A percentile compares a stretch with the other conserved stretches of the same genome.
phyloP scores from a whole-genome alignment of 2,797 vertebrate species.

The Pantherophis alleghaniensis region DNA sequence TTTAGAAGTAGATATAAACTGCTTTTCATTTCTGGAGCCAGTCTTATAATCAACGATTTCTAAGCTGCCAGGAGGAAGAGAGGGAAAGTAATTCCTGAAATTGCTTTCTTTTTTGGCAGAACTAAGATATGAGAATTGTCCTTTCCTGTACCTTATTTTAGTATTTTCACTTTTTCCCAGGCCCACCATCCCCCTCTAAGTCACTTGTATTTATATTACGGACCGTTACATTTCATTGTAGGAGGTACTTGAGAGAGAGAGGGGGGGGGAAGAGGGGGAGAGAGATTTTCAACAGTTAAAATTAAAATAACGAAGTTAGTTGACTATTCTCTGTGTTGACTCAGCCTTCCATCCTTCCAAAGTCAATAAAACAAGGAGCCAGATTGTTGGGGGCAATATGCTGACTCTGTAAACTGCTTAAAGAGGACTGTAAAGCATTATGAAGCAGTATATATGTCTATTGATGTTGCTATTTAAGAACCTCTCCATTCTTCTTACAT shows the following conservation, averaged over 20 bases:
- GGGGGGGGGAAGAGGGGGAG: too few relatives aligned
- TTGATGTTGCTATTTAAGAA: neutral
- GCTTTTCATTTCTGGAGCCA: slow-evolving; percentile 7
- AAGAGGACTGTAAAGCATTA: neutral
- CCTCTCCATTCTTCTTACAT: neutral
- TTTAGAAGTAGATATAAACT: slow-evolving; percentile 20
- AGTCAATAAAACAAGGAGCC: neutral
- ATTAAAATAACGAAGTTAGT: neutral
- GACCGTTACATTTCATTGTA: neutral
- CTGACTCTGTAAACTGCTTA: neutral
- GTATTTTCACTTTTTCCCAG: neutral
- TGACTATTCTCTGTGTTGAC: neutral
- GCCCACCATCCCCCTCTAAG: neutral
- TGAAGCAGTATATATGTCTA: neutral
- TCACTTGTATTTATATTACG: neutral
- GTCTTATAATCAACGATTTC: neutral
- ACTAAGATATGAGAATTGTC: neutral
- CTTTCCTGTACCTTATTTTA: neutral
- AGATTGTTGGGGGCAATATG: neutral
- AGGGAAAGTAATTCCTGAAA: neutral
- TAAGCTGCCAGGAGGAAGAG: slow-evolving; percentile 4
- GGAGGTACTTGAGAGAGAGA: too few relatives aligned
- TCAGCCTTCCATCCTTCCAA: neutral
- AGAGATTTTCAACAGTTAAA: neutral
- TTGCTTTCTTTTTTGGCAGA: neutral